phyloP scores from a whole-genome alignment of 2,888 invertebrate genomes.

The Petrolisthes manimaculis region DNA sequence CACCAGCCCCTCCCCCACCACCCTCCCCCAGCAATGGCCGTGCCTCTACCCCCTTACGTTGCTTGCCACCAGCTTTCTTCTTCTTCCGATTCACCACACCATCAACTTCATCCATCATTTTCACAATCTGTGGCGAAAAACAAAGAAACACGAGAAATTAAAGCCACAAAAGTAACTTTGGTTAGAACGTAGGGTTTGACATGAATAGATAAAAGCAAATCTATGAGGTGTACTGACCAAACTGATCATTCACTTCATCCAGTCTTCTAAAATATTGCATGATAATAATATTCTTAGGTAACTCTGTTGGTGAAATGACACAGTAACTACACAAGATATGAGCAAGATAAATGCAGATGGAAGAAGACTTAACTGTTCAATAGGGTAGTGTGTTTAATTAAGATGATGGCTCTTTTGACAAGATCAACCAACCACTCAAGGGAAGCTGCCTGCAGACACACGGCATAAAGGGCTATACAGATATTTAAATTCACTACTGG shows the following conservation, averaged over 20 bases:
- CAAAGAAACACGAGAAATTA: not conserved
- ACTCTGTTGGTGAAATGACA: too few species aligned
- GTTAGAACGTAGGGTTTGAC: not conserved
- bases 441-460: too few species aligned
- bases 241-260: not conserved
- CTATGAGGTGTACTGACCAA: not conserved
- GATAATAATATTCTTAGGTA: too few species aligned
- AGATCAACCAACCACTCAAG: too few species aligned
- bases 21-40: slow-evolving; percentile 61
- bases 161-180: not conserved
- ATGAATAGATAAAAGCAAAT: not conserved
- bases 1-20: slow-evolving; percentile 57
- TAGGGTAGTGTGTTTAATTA: too few species aligned
- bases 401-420: too few species aligned
- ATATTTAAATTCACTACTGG: too few species aligned
- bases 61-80: slow-evolving; percentile 64
- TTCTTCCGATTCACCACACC: slow-evolving; percentile 80
- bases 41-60: slow-evolving; percentile 65
- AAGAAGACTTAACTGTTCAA: too few species aligned
- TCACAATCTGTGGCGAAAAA: slow-evolving; percentile 77
- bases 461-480: too few species aligned
- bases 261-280: too few species aligned
- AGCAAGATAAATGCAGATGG: too few species aligned
- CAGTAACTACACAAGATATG: too few species aligned
- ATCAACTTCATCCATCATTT: slow-evolving; percentile 96